Evolutionary conservation across 2,113 vertebrate genomes (phyloP), one percentile per base, ranked within the genome.

Genomic region (Barnardius zonarius): DNA sequence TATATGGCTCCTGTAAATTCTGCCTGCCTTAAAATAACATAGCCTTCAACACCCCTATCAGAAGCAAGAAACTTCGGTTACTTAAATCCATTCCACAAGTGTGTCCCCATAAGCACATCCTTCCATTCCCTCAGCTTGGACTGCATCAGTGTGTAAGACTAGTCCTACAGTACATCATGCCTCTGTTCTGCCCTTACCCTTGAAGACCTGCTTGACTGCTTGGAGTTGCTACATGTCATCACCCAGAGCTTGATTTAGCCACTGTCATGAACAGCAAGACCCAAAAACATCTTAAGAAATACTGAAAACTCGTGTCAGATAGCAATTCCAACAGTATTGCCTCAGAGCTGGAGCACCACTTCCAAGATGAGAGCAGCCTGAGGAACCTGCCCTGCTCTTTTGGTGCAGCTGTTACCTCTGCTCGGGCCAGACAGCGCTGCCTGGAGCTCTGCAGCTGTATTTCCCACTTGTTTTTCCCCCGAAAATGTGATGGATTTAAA

Each of bases 51-150:
- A 86, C 11, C 28, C 22, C 54, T 68, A 52, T 4, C 13, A 70
- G 37, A 78, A 90, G 43, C 11, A 89, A 73, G 52, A 93, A 79
- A 92, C 48, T 69, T 41, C 61, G 43, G 64, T 24, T 23, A 66
- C 51, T 72, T 72, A 79, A 55, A 91, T 59, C 44, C 39, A 30
- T 49, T 51, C 59, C 11, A 55, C 27, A 41, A 62, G 39, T 0
- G 0, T 1, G 11, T 5, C 41, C 79, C 20, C 48, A 25, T 0
- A 0, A 66, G 46, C 37, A 46, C 1, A 5, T 6, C n/a, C 33
- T 18, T 64, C 64, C 20, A 84, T 84, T 78, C 52, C 51, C 62
- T 37, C 52, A 79, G 39, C 37, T 39, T 10, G 23, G 64, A 30
- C 68, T 19, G 43, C 64, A 89, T 33, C 48, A 70, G 9, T 6